Evolutionary conservation across 2,888 invertebrate genomes (phyloP), one percentile per base, ranked within the genome.

Genomic region (Microdon myrmicae): DNA sequence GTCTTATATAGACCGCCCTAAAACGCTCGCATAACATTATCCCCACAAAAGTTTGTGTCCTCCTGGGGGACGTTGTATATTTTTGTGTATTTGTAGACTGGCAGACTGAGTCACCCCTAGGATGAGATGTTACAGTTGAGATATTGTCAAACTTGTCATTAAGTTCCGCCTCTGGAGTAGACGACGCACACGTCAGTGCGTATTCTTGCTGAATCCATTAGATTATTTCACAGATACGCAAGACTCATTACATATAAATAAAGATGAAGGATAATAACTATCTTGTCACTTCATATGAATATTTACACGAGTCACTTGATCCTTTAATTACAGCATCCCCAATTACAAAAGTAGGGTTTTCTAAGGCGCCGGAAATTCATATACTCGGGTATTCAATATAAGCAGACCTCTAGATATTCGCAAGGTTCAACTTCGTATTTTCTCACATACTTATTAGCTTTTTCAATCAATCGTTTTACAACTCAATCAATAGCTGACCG

Each of bases 381-480:
- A n/a, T n/a, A n/a, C n/a, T n/a, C n/a, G n/a, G n/a, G n/a, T n/a
- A n/a, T n/a, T n/a, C n/a, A n/a, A n/a, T n/a, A n/a, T n/a, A n/a
- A n/a, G n/a, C n/a, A n/a, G n/a, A n/a, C n/a, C n/a, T n/a, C n/a
- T n/a, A n/a, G n/a, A n/a, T n/a, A n/a, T n/a, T n/a, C n/a, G n/a
- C n/a, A n/a, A n/a, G n/a, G n/a, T n/a, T n/a, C n/a, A n/a, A n/a
- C n/a, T n/a, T n/a, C n/a, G n/a, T n/a, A n/a, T n/a, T n/a, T 14
- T 25, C 25, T 26, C 12, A 34, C 35, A 45, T 47, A 55, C 51
- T 58, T 56, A 55, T 61, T 58, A 64, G 53, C 64, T 58, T 58
- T 64, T 64, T 64, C 64, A 56, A 64, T 64, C 64, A 64, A 53
- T 58, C 64, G 51, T 47, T 53, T 58, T 56, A 64, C 56, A 64